These are phyloP conservation scores for Callimorpha dominula DNA, from an alignment of 2,888 invertebrate genomes.

Conservation along the genomic window DNA sequence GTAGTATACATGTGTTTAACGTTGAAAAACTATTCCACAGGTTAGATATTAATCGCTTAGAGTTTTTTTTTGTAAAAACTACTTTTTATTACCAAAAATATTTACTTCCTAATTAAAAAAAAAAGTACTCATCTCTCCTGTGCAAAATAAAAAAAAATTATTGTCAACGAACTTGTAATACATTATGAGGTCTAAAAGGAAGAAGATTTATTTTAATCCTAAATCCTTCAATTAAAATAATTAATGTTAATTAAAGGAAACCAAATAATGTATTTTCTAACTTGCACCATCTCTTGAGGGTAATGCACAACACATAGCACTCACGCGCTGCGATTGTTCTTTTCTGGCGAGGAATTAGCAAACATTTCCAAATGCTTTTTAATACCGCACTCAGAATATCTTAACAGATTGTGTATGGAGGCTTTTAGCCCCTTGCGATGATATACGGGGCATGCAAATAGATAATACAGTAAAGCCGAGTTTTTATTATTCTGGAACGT, in stretches of 20 bases:
- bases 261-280: neutral
- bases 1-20: no score
- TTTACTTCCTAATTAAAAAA: no score
- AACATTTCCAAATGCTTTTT: slow-evolving; percentile 81
- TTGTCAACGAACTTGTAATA: no score
- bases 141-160: no score
- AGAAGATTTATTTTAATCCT: no score
- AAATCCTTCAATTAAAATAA: neutral
- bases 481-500: neutral
- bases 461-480: neutral
- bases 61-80: no score
- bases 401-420: slow-evolving; percentile 60
- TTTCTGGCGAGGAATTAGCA: slow-evolving; percentile 81
- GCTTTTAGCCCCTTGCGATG: slow-evolving; percentile 57
- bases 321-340: slow-evolving; percentile 77
- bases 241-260: neutral
- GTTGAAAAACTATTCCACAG: neutral
- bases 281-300: slow-evolving; percentile 51
- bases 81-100: no score
- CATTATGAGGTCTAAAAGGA: no score
- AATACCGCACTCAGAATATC: slow-evolving; percentile 74
- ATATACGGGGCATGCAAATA: slow-evolving; percentile 29
- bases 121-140: no score
- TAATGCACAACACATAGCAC: slow-evolving; percentile 78
- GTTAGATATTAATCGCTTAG: neutral